A percentile compares a stretch with the other conserved stretches of the same genome.
phyloP scores from a whole-genome alignment of 2,113 vertebrate species.

The Nymphicus hollandicus region DNA sequence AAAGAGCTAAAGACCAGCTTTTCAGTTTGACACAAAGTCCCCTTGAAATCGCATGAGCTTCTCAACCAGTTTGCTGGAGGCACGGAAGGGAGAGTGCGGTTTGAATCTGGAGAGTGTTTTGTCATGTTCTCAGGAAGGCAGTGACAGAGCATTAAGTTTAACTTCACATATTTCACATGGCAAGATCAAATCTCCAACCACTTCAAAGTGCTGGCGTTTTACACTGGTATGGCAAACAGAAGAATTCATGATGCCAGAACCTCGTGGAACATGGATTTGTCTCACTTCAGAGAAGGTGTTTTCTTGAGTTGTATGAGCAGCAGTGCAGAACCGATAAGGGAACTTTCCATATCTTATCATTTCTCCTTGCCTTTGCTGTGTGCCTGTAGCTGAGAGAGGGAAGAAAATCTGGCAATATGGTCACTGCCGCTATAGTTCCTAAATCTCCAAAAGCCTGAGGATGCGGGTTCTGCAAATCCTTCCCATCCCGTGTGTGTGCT shows the following conservation, averaged over 20 bases:
- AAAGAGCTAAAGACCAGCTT: background rate
- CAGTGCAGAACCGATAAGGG: background rate
- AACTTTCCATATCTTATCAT: background rate
- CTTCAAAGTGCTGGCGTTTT: background rate
- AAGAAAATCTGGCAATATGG: background rate
- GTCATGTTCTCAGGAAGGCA: background rate
- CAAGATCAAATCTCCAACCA: background rate
- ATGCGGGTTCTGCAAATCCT: background rate
- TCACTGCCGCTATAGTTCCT: background rate
- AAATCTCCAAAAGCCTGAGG: background rate
- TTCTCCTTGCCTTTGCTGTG: background rate
- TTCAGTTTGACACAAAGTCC: background rate
- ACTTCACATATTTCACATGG: background rate
- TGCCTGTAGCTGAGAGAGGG: background rate
- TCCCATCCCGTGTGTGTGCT: background rate
- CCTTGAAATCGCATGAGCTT: background rate
- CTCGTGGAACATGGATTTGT: background rate
- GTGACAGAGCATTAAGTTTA: background rate
- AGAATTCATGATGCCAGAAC: background rate
- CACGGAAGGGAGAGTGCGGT: background rate
- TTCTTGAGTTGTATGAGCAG: background rate
- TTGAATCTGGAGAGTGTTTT: background rate
- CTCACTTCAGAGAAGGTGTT: background rate
- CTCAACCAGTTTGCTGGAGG: background rate
- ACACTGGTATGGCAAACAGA: background rate